A percentile compares a stretch with the other conserved stretches of the same genome.
Evolutionary conservation across 35 echinoderm and acorn worm species (phyloP).

Genomic region (Heliocidaris erythrogramma): DNA sequence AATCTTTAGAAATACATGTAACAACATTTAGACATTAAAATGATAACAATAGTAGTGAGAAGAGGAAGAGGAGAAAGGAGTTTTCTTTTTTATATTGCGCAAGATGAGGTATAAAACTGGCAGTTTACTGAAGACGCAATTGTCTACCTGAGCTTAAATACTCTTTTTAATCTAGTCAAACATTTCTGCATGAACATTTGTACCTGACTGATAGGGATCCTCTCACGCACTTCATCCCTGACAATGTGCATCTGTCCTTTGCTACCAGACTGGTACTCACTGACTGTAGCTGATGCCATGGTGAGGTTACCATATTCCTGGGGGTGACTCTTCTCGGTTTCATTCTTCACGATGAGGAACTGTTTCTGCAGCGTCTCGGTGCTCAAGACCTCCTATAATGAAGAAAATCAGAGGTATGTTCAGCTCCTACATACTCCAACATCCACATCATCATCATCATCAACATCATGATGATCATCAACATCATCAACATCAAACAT

Average conservation of each 20-base stretch:
- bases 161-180: too few relatives aligned
- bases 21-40: too few relatives aligned
- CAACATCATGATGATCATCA: not conserved
- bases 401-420: too few relatives aligned
- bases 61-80: too few relatives aligned
- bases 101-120: too few relatives aligned
- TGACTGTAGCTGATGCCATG: slow-evolving; percentile 54
- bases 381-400: slow-evolving; percentile 67
- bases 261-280: slow-evolving; percentile 63
- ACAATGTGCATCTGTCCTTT: not conserved
- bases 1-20: too few relatives aligned
- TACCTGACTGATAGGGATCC: not conserved
- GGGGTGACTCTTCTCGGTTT: slow-evolving; percentile 83
- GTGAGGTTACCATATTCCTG: slow-evolving; percentile 81
- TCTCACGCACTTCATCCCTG: not conserved
- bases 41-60: too few relatives aligned
- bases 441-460: not conserved
- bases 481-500: too few relatives aligned
- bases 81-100: too few relatives aligned
- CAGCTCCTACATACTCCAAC: not conserved
- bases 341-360: slow-evolving; percentile 74
- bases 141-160: too few relatives aligned
- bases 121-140: too few relatives aligned
- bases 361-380: slow-evolving; percentile 72
- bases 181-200: too few relatives aligned